Base-by-base conservation (phyloP, 2,888 invertebrate genomes). In the Zaprionus obscuricornis region DNA sequence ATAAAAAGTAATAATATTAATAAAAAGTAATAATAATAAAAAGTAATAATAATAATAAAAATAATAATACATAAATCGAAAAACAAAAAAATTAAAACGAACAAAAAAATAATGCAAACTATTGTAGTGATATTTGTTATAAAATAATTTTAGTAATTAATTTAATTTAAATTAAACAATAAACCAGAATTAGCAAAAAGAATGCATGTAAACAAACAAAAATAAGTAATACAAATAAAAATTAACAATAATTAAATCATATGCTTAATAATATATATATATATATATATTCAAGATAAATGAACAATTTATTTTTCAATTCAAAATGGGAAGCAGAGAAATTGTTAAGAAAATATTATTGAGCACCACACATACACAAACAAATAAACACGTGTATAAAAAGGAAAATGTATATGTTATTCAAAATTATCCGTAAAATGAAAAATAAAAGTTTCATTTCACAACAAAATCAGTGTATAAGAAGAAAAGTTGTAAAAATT, bases 81-180 rank as follows among this genome's bases (percentile, higher is more conserved):
- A 50, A 39, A 39, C n/a, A 55, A 49, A 69, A 65, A 42, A 57
- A 75, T 67, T 65, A 83, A 83, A 75, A 68, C 64, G 75, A 79
- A 68, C 65, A 74, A 86, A 74, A 72, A 78, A 82, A 83, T 72
- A 76, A 65, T 83, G 85, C 79, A 87, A 85, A 67, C 86, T 76
- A 75, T 81, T 76, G 88, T 88, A 87, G 88, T 88, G 88, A 87
- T 88, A 87, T 88, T 88, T 87, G 88, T 88, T 88, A 87, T 88
- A 87, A 88, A 88, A 87, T 88, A 87, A 87, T 87, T 88, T 79
- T 88, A 87, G 87, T 78, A 79, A 82, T 74, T 87, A 87, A 87
- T 87, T 87, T 87, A 83, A 82, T 84, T 85, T 83, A 83, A 79
- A 81, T 84, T 86, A 78, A 87, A 84, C 60, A 73, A 73, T 27